Conservation (phyloP, 2,888 invertebrate species). For the Lasius fuliginosus region DNA sequence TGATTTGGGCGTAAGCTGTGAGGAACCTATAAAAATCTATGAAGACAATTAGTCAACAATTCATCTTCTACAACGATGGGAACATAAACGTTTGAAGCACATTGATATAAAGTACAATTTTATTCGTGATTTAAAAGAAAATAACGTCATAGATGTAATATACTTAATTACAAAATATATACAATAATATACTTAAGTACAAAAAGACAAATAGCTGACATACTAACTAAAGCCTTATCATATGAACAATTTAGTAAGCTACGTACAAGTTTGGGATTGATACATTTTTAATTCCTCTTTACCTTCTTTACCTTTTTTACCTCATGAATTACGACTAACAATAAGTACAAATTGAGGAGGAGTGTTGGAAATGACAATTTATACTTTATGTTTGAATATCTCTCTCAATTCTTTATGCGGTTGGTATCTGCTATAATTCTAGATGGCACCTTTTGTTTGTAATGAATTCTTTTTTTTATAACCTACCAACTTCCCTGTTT, state of each 20-base stretch:
- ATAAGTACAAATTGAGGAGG: no score
- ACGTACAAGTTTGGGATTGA: background rate
- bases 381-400: no score
- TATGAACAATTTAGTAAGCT: background rate
- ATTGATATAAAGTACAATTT: background rate
- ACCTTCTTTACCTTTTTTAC: no score
- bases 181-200: background rate
- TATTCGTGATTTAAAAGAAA: background rate
- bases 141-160: background rate
- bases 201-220: background rate
- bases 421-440: no score
- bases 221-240: background rate
- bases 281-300: background rate
- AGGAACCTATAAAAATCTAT: background rate
- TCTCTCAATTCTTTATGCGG: no score
- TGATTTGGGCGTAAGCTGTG: background rate
- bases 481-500: no score
- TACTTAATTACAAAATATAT: background rate
- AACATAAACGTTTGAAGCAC: background rate
- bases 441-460: no score
- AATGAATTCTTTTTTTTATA: no score
- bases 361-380: no score
- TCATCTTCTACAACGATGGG: background rate
- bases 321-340: no score
- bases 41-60: background rate